Evolutionary conservation across 2,888 invertebrate genomes (phyloP).

Genomic region (Agonopterix arenella): DNA sequence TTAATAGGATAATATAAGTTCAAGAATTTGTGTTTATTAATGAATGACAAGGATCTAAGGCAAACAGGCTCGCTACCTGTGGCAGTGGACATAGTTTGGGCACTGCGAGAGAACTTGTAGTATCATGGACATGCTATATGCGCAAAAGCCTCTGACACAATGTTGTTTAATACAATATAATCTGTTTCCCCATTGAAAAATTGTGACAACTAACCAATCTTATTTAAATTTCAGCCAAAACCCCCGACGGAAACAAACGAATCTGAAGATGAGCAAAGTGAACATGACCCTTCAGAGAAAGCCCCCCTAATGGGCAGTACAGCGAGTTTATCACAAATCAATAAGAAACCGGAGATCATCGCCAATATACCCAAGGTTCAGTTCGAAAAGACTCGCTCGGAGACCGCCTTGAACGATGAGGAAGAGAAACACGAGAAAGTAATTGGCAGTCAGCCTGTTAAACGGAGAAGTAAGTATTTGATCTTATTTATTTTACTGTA

Average conservation of each 20-base stretch:
- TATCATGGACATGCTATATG: no score
- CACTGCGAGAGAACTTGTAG: no score
- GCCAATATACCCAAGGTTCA: slow-evolving; percentile 59
- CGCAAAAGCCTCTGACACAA: no score
- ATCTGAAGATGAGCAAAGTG: slow-evolving; percentile 58
- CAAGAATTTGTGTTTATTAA: no score
- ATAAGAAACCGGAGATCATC: slow-evolving; percentile 62
- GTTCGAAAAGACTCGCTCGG: slow-evolving; percentile 41
- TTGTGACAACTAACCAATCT: no score
- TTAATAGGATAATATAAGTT: no score
- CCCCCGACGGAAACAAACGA: slow-evolving; percentile 35
- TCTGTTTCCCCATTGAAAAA: no score
- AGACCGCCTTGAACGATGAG: slow-evolving; percentile 27
- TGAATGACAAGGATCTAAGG: no score
- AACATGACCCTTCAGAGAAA: slow-evolving; percentile 61
- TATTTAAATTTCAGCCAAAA: slow-evolving; percentile 41
- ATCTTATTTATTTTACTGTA: background rate
- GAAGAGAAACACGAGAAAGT: slow-evolving; percentile 37
- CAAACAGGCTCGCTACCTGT: no score
- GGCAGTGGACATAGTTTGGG: no score
- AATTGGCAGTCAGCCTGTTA: slow-evolving; percentile 58
- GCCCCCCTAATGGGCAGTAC: slow-evolving; percentile 69
- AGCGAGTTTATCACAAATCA: slow-evolving; percentile 35
- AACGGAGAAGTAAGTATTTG: slow-evolving; percentile 60
- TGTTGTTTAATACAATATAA: no score